Evolutionary conservation across 2,888 invertebrate species (phyloP).

Genomic region (Oscheius sp.): DNA sequence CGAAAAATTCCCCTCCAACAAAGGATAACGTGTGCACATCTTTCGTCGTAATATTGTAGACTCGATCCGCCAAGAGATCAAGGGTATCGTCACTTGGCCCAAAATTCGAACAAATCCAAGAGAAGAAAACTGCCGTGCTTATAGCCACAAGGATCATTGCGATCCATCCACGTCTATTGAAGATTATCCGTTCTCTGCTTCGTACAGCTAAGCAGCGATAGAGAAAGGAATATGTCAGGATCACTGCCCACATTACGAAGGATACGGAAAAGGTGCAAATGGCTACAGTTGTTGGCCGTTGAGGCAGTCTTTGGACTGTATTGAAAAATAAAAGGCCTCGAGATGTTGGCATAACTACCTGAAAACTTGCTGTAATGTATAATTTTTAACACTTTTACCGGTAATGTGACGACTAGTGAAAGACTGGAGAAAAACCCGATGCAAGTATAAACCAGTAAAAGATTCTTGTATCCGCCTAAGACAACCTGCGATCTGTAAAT

Average conservation of each 20-base stretch:
- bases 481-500: slow-evolving; percentile 14
- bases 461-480: slow-evolving; percentile 18
- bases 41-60: neutral
- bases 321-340: slow-evolving; percentile 11
- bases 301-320: slow-evolving; percentile 3
- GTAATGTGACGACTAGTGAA: slow-evolving; percentile 3
- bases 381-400: neutral
- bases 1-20: neutral
- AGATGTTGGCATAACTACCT: slow-evolving; percentile 21
- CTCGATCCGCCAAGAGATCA: neutral
- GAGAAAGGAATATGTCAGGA: slow-evolving; percentile 13
- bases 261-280: slow-evolving; percentile 6
- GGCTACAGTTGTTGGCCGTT: neutral
- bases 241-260: slow-evolving; percentile 21
- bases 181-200: slow-evolving; percentile 3
- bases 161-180: slow-evolving; percentile 9
- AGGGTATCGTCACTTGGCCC: slow-evolving; percentile 14
- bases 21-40: neutral
- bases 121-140: slow-evolving; percentile 1
- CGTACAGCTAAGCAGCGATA: slow-evolving; percentile 15
- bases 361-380: neutral
- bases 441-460: slow-evolving; percentile 6
- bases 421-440: slow-evolving; percentile 18
- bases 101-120: slow-evolving; percentile 5
- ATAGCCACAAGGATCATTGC: slow-evolving; percentile 5